Evolutionary conservation across 2,113 vertebrate species (phyloP), one percentile per base, ranked within the genome.

Genomic region (Cyanistes caeruleus): DNA sequence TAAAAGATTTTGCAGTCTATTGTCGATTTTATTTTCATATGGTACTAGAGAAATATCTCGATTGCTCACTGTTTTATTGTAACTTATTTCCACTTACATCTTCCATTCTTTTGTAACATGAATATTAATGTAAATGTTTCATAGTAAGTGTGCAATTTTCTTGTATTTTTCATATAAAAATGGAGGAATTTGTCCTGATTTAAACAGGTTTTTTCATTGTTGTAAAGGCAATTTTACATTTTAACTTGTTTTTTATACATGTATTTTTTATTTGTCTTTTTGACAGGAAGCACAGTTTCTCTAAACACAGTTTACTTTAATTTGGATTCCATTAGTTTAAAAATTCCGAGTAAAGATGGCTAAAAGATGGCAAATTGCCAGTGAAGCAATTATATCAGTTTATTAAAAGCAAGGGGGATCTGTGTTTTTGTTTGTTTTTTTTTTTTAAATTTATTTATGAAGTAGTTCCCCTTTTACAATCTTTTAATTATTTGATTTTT

Each of bases 401-500:
- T n/a, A 24, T n/a, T 49, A 75, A 69, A 69, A 59, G 15, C 2
- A 46, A 63, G 3, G 1, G 1, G 8, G 2, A 13, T 35, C 55
- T 46, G 3, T 31, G 9, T 12, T 18, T 67, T 48, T 33, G 22
- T 28, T 28, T 21, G 5, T 21, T 7, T 15, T 13, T 39, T n/a
- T 43, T 14, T n/a, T n/a, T n/a, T n/a, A n/a, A n/a, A 20, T 20
- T 35, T 23, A 24, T 53, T 22, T 4, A 27, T 0, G 0, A 55
- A 55, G 14, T 35, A 67, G 10, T 64, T 75, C 9, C 8, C 1
- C 6, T 64, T 63, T 60, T 55, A 15, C 14, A 30, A 5, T 39
- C 5, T 52, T 68, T 49, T 31, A 68, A 6, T n/a, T 31, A 43
- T 35, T 55, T 27, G 5, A 4, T 62, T 43, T 39, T 43, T 48